phyloP scores from a whole-genome alignment of 2,888 invertebrate genomes.

The Drosophila percnosoma region DNA sequence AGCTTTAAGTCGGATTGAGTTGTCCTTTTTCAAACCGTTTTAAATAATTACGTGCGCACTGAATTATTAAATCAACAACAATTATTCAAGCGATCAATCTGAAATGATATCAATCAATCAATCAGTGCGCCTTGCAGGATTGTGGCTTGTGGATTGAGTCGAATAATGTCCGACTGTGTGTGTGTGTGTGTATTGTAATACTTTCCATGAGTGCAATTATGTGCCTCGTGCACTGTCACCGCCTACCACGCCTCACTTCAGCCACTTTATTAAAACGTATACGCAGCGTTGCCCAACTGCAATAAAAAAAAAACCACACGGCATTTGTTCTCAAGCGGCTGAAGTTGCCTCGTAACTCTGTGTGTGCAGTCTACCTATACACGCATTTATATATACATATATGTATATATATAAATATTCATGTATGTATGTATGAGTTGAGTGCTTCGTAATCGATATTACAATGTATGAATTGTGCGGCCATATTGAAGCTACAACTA shows the following conservation, averaged over 20 bases:
- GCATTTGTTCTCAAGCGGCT: conserved; percentile 58
- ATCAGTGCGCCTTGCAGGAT: conserved; percentile 53
- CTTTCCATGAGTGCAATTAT: conserved; percentile 74
- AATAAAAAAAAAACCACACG: conserved; percentile 25
- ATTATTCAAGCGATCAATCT: conserved; percentile 65
- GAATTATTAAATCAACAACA: conserved; percentile 79
- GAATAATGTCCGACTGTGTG: conserved; percentile 22
- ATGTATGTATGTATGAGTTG: conserved; percentile 32
- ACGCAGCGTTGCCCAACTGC: conserved; percentile 49
- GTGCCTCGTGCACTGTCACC: conserved; percentile 16
- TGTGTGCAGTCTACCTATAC: neutral
- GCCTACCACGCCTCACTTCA: neutral
- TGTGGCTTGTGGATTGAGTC: conserved; percentile 36
- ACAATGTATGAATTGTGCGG: conserved; percentile 72
- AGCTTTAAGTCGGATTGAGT: conserved; percentile 1
- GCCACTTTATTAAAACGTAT: conserved; percentile 61
- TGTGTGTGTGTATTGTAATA: conserved; percentile 55
- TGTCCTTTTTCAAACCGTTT: conserved; percentile 42
- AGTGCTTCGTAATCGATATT: conserved; percentile 76
- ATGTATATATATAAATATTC: neutral
- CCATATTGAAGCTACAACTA: conserved; percentile 58
- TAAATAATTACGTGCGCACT: conserved; percentile 69
- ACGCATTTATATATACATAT: neutral
- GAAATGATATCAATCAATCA: conserved; percentile 67
- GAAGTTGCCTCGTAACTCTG: conserved; percentile 29